phyloP scores from a whole-genome alignment of 2,113 vertebrate species.

The Cyanoramphus novaezelandiae region DNA sequence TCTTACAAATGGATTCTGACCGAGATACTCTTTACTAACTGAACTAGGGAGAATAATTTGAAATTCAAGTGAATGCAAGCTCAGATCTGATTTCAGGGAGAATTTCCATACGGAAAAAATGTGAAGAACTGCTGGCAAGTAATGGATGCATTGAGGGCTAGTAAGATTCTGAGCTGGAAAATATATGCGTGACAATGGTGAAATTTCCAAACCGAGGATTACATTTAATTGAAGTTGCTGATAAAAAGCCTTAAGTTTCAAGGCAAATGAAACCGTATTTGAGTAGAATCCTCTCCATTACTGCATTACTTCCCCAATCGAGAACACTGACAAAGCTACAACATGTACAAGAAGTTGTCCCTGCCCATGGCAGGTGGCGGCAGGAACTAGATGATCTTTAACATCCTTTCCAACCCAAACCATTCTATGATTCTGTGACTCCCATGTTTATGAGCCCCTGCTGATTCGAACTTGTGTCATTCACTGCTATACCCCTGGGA shows the following conservation, averaged over 20 bases:
- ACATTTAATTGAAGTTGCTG: slow-evolving; percentile 1
- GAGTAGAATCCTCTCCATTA: not conserved
- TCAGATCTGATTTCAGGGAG: slow-evolving; percentile 48
- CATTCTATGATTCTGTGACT: not conserved
- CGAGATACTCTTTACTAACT: not conserved
- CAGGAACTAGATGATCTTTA: not conserved
- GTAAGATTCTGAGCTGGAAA: not conserved
- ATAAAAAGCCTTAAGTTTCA: slow-evolving; percentile 18
- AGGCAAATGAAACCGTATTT: not conserved
- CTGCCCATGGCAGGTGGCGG: not conserved
- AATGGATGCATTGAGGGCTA: not conserved
- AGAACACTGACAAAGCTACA: not conserved
- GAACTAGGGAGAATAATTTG: slow-evolving; percentile 28
- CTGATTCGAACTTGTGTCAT: not conserved
- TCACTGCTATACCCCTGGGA: not conserved
- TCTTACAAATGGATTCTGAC: not conserved
- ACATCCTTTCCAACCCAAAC: not conserved
- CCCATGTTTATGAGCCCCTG: not conserved
- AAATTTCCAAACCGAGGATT: slow-evolving; percentile 24
- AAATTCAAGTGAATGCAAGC: slow-evolving; percentile 53
- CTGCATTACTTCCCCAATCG: not conserved
- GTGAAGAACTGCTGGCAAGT: slow-evolving; percentile 20
- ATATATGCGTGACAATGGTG: not conserved
- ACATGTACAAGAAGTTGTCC: not conserved
- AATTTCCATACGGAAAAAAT: slow-evolving; percentile 47